phyloP scores from a whole-genome alignment of 2,797 vertebrate species.

The Mormyrops attenuatus region DNA sequence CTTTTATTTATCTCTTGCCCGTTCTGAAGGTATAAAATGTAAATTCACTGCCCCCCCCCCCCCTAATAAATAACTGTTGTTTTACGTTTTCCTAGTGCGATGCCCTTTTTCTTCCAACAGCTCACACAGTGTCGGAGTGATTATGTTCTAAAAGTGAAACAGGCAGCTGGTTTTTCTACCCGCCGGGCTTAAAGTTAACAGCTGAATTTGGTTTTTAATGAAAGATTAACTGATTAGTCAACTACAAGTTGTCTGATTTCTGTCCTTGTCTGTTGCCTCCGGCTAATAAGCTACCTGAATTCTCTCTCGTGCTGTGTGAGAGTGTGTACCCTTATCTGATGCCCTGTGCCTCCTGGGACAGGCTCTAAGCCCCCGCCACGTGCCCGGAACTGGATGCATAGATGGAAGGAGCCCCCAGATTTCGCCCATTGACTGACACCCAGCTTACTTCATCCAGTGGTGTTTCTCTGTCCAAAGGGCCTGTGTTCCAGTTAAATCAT shows the following conservation, averaged over 20 bases:
- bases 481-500: neutral
- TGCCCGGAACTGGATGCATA: neutral
- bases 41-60: constrained; percentile 69
- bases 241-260: neutral
- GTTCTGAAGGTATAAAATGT: constrained; percentile 52
- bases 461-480: neutral
- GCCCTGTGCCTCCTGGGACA: neutral
- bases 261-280: neutral
- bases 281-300: neutral
- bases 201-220: neutral
- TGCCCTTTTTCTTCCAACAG: neutral
- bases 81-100: constrained; percentile 14
- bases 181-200: neutral
- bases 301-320: neutral
- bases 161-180: neutral
- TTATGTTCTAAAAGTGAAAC: neutral
- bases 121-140: neutral
- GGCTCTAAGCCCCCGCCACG: neutral
- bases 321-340: neutral
- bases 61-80: constrained; percentile 73
- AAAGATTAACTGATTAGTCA: neutral
- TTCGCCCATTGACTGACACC: neutral
- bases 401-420: neutral
- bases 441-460: neutral
- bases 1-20: constrained; percentile 89